Evolutionary conservation across 64 coral and sea anemone genomes (phyloP).

Genomic region (Stichodactyla helianthus): DNA sequence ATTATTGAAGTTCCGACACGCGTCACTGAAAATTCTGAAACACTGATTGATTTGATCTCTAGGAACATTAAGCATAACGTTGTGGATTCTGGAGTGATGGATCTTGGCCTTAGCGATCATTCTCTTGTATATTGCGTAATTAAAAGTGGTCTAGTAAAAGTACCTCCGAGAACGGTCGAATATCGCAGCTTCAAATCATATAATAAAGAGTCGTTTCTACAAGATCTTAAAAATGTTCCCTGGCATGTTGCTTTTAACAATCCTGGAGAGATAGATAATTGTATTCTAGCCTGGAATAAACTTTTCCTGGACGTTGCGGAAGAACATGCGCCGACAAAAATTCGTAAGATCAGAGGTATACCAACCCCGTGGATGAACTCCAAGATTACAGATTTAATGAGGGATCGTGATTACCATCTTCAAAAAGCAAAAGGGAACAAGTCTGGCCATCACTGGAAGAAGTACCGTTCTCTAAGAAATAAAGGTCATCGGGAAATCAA

Average conservation of each 20-base stretch:
- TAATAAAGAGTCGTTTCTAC: constrained; percentile 41
- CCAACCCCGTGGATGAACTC: constrained; percentile 50
- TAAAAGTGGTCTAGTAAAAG: constrained; percentile 36
- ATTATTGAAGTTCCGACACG: constrained; percentile 36
- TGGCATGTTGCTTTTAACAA: constrained; percentile 54
- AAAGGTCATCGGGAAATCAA: constrained; percentile 43
- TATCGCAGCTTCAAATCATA: constrained; percentile 50
- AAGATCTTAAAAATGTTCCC: constrained; percentile 51
- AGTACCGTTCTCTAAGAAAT: constrained; percentile 38
- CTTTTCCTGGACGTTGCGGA: constrained; percentile 53
- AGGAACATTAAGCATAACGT: constrained; percentile 33
- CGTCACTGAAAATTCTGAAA: constrained; percentile 35
- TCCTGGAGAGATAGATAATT: constrained; percentile 39
- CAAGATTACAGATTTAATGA: constrained; percentile 40
- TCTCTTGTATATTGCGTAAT: constrained; percentile 47
- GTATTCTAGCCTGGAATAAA: constrained; percentile 46
- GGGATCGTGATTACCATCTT: constrained; percentile 38
- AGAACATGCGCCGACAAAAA: constrained; percentile 51
- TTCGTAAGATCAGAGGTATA: constrained; percentile 36
- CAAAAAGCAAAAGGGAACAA: constrained; percentile 52
- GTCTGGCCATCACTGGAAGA: constrained; percentile 47
- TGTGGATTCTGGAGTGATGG: constrained; percentile 40
- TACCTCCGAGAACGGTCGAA: constrained; percentile 48
- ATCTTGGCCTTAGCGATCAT: constrained; percentile 47
- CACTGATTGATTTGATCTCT: constrained; percentile 51